These are phyloP conservation scores for Syngnathus typhle DNA, from an alignment of 2,113 vertebrate genomes.

Conservation along the genomic window DNA sequence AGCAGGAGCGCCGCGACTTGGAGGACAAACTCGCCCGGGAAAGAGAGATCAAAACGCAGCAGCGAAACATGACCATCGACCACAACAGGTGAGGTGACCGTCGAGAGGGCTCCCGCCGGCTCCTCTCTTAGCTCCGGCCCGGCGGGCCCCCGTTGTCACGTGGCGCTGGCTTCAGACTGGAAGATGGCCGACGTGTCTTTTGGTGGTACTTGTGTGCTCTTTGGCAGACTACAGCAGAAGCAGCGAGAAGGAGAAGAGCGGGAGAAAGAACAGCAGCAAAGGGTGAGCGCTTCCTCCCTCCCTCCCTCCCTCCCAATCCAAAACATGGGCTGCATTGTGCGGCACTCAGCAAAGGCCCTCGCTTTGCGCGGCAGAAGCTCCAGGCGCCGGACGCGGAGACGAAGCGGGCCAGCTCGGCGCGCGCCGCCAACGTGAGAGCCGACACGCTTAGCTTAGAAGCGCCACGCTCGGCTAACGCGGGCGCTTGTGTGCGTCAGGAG, in stretches of 20 bases:
- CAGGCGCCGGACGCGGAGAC: conserved; percentile 42
- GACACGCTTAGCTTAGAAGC: background rate
- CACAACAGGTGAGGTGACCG: conserved; percentile 24
- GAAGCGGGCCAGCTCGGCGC: conserved; percentile 63
- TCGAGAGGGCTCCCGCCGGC: background rate
- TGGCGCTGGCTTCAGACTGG: too few relatives aligned
- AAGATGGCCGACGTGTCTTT: too few relatives aligned
- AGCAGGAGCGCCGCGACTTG: conserved; percentile 70
- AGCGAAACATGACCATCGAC: conserved; percentile 54
- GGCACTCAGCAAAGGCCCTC: background rate
- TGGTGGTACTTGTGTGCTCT: background rate
- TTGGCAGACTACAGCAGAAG: conserved; percentile 46
- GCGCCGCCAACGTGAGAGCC: conserved; percentile 73
- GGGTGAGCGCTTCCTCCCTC: conserved; percentile 16
- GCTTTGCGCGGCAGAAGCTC: conserved; percentile 53
- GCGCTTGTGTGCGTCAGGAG: conserved; percentile 62
- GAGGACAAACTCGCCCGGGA: conserved; percentile 70
- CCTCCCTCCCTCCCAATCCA: too few relatives aligned
- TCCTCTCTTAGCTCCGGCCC: too few relatives aligned
- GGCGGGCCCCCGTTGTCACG: too few relatives aligned
- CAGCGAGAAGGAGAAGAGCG: conserved; percentile 45
- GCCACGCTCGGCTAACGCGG: background rate
- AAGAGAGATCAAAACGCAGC: conserved; percentile 68
- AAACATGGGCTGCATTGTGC: too few relatives aligned
- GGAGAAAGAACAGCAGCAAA: conserved; percentile 26